These are phyloP conservation scores for Caenorhabditis sp. DNA, from an alignment of 2,888 invertebrate genomes.

Conservation along the genomic window DNA sequence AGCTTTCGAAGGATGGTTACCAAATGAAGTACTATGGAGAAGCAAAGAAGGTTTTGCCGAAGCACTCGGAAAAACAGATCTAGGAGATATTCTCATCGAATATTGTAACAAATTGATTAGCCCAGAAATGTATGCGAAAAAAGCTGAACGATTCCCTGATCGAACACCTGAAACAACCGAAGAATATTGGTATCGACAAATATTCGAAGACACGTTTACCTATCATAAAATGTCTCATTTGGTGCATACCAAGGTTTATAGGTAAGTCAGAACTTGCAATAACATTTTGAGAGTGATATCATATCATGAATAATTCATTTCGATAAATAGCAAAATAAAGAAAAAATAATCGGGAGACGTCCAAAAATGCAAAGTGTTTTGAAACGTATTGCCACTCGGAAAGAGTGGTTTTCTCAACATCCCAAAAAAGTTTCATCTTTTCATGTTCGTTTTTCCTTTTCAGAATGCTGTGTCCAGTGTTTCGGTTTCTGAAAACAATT, in stretches of 20 bases:
- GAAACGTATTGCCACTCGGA: no score
- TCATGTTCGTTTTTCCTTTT: no score
- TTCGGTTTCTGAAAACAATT: no score
- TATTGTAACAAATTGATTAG: constrained; percentile 54
- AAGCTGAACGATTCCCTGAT: constrained; percentile 61
- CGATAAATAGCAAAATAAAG: no score
- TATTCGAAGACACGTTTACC: constrained; percentile 65
- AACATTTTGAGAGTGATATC: no score
- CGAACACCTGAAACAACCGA: constrained; percentile 62
- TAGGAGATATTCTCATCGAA: constrained; percentile 61
- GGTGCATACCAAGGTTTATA: constrained; percentile 69
- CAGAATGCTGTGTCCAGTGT: no score
- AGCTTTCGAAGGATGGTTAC: constrained; percentile 67
- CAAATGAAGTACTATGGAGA: constrained; percentile 68
- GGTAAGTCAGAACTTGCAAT: no score
- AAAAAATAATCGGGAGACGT: no score
- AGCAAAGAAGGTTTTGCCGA: constrained; percentile 70
- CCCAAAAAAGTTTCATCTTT: no score
- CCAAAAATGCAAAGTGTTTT: no score
- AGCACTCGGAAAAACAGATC: constrained; percentile 67
- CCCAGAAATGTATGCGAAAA: constrained; percentile 50
- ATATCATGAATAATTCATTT: no score
- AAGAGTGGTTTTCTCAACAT: no score
- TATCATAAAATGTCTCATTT: constrained; percentile 62
- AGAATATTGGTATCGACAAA: constrained; percentile 63